Conservation (phyloP, 2,797 vertebrate species). For the Hafferia zeledoni region DNA sequence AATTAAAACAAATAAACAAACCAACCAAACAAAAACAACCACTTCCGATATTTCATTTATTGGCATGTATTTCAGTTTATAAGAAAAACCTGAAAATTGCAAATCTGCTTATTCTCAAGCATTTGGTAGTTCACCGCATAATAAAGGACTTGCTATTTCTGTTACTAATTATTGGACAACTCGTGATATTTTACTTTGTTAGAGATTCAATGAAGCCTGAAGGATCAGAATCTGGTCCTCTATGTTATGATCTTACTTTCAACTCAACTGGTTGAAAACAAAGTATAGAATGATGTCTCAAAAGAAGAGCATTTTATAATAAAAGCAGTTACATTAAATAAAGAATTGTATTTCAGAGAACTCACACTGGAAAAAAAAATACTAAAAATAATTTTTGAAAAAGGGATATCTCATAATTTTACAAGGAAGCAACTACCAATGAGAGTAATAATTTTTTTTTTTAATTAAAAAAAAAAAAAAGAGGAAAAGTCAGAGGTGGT, state of each 20-base stretch:
- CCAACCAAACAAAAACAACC: neutral
- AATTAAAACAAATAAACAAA: neutral
- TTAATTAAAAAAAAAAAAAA: neutral
- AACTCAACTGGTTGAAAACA: neutral
- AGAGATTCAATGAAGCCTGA: neutral
- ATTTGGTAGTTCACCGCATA: neutral
- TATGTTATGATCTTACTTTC: neutral
- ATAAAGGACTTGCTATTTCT: neutral
- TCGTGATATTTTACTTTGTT: neutral
- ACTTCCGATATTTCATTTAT: neutral
- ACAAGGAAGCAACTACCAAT: neutral
- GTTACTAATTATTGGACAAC: neutral
- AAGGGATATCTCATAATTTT: neutral
- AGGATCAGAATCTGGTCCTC: neutral
- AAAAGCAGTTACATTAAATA: neutral
- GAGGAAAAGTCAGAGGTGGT: neutral
- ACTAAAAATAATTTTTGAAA: neutral
- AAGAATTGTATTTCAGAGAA: neutral
- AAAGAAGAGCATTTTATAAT: neutral
- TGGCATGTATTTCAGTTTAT: slow-evolving; percentile 22
- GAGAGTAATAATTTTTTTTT: neutral
- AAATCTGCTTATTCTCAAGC: neutral
- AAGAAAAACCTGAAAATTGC: neutral
- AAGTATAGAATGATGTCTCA: neutral
- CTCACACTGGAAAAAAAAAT: neutral